A percentile compares a stretch with the other conserved stretches of the same genome.
These are phyloP conservation scores for Epizoanthus stellaris DNA, from an alignment of 92 coral and sea anemone genomes.

Conservation along the genomic window DNA sequence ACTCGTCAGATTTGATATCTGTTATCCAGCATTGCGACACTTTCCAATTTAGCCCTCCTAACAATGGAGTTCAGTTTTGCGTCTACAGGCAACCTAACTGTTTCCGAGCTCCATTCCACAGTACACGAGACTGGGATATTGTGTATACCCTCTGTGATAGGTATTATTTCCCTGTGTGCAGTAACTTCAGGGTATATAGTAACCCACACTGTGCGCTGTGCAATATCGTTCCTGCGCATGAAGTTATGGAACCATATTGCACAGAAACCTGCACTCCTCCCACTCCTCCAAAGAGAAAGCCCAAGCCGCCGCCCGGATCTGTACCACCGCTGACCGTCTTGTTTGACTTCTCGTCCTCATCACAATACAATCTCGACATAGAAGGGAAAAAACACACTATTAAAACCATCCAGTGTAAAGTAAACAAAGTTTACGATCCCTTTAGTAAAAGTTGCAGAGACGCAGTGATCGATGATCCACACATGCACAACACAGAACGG, in stretches of 20 bases:
- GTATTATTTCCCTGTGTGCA: conserved; percentile 23
- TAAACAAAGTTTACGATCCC: conserved; percentile 17
- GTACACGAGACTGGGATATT: background rate
- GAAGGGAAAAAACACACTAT: background rate
- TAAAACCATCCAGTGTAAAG: conserved; percentile 8
- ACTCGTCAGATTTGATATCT: conserved; percentile 1
- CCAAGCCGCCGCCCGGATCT: background rate
- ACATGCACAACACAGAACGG: background rate
- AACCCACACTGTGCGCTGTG: conserved; percentile 32
- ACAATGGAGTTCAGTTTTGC: background rate
- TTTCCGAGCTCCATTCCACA: background rate
- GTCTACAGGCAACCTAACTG: background rate
- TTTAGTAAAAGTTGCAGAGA: conserved; percentile 16
- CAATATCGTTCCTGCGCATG: background rate
- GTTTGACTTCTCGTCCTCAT: background rate
- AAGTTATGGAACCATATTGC: background rate
- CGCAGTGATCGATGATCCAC: background rate
- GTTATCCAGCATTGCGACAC: too few species aligned
- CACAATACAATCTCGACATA: background rate
- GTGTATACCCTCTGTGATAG: background rate
- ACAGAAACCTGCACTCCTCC: background rate
- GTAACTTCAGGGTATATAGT: background rate
- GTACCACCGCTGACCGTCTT: background rate
- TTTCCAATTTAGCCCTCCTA: too few species aligned
- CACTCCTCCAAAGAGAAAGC: background rate